These are phyloP conservation scores for Apus apus DNA, from an alignment of 2,113 vertebrate species.

Conservation along the genomic window DNA sequence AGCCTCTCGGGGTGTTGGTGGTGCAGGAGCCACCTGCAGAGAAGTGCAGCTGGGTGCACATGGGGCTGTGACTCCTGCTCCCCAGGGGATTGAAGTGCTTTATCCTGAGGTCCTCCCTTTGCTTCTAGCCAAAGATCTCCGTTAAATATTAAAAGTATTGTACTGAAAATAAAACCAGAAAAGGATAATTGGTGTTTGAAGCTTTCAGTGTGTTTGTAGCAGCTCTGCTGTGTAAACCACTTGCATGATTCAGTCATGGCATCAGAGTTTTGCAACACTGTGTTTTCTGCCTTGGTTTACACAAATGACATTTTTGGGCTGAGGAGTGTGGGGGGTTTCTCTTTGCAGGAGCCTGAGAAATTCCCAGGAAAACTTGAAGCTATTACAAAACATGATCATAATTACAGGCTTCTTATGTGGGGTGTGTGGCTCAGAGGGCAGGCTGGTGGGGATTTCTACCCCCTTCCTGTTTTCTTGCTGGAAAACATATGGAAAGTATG, in stretches of 20 bases:
- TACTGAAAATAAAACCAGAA: not conserved
- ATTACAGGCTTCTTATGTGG: not conserved
- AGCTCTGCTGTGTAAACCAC: not conserved
- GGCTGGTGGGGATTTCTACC: not conserved
- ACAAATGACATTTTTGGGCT: not conserved
- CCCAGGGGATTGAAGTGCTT: not conserved
- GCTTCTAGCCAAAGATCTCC: not conserved
- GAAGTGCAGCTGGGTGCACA: rapidly evolving
- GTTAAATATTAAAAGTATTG: not conserved
- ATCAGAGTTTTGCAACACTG: constrained; percentile 4
- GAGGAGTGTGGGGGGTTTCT: not conserved
- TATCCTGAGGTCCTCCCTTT: not conserved
- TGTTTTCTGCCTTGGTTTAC: not conserved
- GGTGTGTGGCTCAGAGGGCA: not conserved
- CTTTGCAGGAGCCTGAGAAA: not conserved
- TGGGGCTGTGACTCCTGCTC: not conserved
- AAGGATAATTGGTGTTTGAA: not conserved
- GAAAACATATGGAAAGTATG: not conserved
- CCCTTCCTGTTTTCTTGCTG: constrained; percentile 37
- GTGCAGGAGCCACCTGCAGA: not conserved
- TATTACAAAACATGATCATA: not conserved
- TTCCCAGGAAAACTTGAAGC: not conserved
- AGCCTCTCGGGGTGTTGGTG: not conserved
- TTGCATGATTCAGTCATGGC: not conserved
- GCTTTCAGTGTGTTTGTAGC: rapidly evolving